Evolutionary conservation across 2,888 invertebrate species (phyloP).

Genomic region (Zhuqinia jingwanae): DNA sequence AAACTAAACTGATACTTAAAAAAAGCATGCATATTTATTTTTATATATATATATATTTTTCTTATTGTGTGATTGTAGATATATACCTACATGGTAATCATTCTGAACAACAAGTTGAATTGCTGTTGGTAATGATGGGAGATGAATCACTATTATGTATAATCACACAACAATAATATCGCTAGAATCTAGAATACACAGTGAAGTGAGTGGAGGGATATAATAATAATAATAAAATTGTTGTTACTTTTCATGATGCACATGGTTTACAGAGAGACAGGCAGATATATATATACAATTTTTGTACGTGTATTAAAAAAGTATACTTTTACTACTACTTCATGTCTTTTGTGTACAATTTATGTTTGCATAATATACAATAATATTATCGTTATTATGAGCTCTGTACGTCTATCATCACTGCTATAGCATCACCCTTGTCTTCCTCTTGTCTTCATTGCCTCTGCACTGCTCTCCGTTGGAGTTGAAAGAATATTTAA

Average conservation of each 20-base stretch:
- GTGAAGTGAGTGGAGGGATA: too few relatives aligned
- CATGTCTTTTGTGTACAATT: background rate
- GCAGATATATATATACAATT: background rate
- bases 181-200: constrained; percentile 36
- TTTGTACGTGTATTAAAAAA: constrained; percentile 6
- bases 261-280: background rate
- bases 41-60: background rate
- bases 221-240: constrained; percentile 35
- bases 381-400: constrained; percentile 6
- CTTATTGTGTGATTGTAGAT: background rate
- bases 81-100: constrained; percentile 17
- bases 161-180: constrained; percentile 66
- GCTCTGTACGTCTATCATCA: constrained; percentile 10
- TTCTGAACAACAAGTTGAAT: constrained; percentile 36
- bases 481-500: background rate
- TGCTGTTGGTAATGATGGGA: constrained; percentile 62
- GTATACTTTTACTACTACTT: background rate
- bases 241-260: constrained; percentile 33
- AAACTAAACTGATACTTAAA: background rate
- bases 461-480: constrained; percentile 12
- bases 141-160: constrained; percentile 67
- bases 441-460: too few relatives aligned
- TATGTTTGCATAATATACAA: constrained; percentile 5
- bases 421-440: background rate
- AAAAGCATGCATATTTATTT: constrained; percentile 37